Percentiles rank a stretch among this genome's conserved stretches.
phyloP scores from a whole-genome alignment of 2,888 invertebrate genomes.

The Hydriomena furcata region DNA sequence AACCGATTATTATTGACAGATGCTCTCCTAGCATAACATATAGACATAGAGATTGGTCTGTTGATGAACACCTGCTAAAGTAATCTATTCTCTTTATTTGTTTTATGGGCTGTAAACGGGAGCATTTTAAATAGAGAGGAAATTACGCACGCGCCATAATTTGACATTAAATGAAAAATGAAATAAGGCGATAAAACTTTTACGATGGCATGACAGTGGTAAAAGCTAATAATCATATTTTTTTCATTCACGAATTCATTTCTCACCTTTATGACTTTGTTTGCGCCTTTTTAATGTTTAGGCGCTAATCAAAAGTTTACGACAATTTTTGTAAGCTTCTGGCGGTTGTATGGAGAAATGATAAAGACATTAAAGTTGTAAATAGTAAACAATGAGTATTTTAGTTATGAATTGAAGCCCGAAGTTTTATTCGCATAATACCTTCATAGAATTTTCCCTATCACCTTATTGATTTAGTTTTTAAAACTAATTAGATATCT shows the following conservation, averaged over 20 bases:
- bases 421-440: too few species aligned
- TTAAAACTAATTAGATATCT: too few species aligned
- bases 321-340: slow-evolving; percentile 30
- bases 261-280: slow-evolving; percentile 56
- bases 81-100: slow-evolving; percentile 11
- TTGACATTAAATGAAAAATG: slow-evolving; percentile 27
- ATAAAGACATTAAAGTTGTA: slow-evolving; percentile 13
- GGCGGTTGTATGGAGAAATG: slow-evolving; percentile 17
- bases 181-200: slow-evolving; percentile 30
- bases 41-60: too few species aligned
- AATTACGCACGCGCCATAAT: slow-evolving; percentile 25
- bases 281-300: slow-evolving; percentile 30
- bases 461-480: too few species aligned
- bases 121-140: slow-evolving; percentile 26
- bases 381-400: too few species aligned
- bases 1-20: too few species aligned
- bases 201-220: slow-evolving; percentile 34
- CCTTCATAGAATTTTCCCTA: too few species aligned
- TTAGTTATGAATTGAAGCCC: too few species aligned
- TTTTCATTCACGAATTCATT: slow-evolving; percentile 41
- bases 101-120: slow-evolving; percentile 28
- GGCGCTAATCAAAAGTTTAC: slow-evolving; percentile 30
- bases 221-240: slow-evolving; percentile 32
- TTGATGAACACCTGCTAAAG: too few species aligned
- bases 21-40: too few species aligned